Evolutionary conservation across 2,797 vertebrate genomes (phyloP).

Genomic region (Coregonus suidteri): DNA sequence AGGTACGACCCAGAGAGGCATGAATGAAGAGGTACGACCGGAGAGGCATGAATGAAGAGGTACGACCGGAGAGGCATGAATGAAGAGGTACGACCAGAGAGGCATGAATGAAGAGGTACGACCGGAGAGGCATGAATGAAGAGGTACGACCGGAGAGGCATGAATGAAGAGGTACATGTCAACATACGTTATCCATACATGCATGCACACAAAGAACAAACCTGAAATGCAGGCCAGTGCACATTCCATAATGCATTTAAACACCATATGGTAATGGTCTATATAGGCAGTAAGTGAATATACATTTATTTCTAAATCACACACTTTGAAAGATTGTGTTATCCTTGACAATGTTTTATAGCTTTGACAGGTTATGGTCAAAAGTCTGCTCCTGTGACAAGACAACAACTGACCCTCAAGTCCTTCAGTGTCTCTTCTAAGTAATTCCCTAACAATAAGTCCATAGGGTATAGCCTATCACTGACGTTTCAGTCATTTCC

Average conservation of each 20-base stretch:
- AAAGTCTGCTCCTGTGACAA: conserved; percentile 37
- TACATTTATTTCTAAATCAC: background rate
- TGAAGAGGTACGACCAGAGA: too few relatives aligned
- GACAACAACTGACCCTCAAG: background rate
- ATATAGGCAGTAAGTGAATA: background rate
- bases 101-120: too few relatives aligned
- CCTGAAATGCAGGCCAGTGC: background rate
- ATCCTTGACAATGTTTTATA: background rate
- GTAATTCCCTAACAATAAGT: background rate
- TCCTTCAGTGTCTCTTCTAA: conserved; percentile 8
- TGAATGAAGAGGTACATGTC: too few relatives aligned
- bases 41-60: too few relatives aligned
- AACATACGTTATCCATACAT: background rate
- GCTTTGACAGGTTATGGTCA: background rate
- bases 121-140: too few relatives aligned
- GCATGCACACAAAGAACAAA: background rate
- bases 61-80: too few relatives aligned
- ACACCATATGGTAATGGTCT: background rate
- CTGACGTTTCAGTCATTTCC: background rate
- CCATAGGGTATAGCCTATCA: background rate
- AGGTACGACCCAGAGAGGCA: too few relatives aligned
- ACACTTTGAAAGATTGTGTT: background rate
- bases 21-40: too few relatives aligned
- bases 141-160: too few relatives aligned
- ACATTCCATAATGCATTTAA: background rate